These are phyloP conservation scores for Nothura maculosa DNA, from an alignment of 2,797 vertebrate genomes.

Conservation along the genomic window DNA sequence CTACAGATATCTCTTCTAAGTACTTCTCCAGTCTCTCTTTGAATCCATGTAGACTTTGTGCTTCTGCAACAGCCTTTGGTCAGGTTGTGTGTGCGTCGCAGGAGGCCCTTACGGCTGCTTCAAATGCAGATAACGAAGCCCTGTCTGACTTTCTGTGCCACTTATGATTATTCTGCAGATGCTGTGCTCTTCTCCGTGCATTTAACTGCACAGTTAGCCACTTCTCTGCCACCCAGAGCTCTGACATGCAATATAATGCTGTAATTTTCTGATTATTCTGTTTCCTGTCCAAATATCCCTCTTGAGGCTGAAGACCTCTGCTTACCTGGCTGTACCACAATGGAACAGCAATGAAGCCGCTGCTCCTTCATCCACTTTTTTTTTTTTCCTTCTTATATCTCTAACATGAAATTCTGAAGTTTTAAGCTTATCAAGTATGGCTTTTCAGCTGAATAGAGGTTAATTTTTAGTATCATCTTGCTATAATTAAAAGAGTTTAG, in stretches of 20 bases:
- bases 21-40: not conserved
- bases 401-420: not conserved
- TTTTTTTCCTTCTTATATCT: not conserved
- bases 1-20: conserved; percentile 1
- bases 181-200: not conserved
- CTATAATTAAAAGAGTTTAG: not conserved
- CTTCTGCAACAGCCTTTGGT: not conserved
- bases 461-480: not conserved
- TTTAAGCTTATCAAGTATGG: not conserved
- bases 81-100: rapidly evolving
- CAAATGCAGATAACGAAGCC: not conserved
- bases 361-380: not conserved
- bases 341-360: not conserved
- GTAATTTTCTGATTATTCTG: not conserved
- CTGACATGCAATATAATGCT: not conserved
- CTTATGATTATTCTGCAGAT: not conserved
- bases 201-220: rapidly evolving
- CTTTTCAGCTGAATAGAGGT: not conserved
- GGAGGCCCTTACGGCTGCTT: not conserved
- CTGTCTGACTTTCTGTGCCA: not conserved
- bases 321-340: not conserved
- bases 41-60: not conserved
- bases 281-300: rapidly evolving
- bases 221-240: rapidly evolving
- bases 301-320: not conserved